These are phyloP conservation scores for Melinaea marsaeus DNA, from an alignment of 2,888 invertebrate genomes.

Conservation along the genomic window DNA sequence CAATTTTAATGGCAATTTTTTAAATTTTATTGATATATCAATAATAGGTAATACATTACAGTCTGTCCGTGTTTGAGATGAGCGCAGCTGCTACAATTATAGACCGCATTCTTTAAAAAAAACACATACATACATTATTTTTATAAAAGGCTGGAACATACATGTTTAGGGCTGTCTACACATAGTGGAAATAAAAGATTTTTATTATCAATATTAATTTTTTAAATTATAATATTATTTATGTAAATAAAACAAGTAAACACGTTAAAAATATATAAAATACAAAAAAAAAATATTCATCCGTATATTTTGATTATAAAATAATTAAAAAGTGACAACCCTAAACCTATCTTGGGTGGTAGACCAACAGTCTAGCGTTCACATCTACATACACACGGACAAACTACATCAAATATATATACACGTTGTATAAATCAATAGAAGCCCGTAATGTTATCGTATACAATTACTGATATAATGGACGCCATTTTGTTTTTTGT, in stretches of 20 bases:
- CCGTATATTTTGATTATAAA: not conserved
- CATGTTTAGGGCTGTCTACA: slow-evolving; percentile 28
- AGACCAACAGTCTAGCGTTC: slow-evolving; percentile 58
- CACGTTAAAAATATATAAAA: not conserved
- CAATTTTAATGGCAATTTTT: no score
- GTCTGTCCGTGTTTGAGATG: slow-evolving; percentile 32
- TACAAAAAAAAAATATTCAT: no score
- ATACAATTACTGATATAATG: slow-evolving; percentile 3
- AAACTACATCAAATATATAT: not conserved
- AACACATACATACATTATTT: slow-evolving; percentile 31
- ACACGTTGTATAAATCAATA: slow-evolving; percentile 1
- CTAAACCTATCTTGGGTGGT: slow-evolving; percentile 45
- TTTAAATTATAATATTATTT: no score
- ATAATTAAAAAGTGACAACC: slow-evolving; percentile 8
- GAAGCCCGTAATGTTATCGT: slow-evolving; percentile 6
- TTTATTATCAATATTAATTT: no score
- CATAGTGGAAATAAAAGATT: no score
- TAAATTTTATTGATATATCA: no score
- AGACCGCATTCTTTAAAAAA: slow-evolving; percentile 39
- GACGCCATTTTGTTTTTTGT: not conserved
- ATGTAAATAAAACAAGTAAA: no score
- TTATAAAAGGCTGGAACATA: slow-evolving; percentile 34
- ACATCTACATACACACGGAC: not conserved
- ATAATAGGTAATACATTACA: slow-evolving; percentile 18
- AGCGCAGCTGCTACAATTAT: slow-evolving; percentile 40